phyloP scores from a whole-genome alignment of 2,888 invertebrate genomes.

The Colletes collaris region DNA sequence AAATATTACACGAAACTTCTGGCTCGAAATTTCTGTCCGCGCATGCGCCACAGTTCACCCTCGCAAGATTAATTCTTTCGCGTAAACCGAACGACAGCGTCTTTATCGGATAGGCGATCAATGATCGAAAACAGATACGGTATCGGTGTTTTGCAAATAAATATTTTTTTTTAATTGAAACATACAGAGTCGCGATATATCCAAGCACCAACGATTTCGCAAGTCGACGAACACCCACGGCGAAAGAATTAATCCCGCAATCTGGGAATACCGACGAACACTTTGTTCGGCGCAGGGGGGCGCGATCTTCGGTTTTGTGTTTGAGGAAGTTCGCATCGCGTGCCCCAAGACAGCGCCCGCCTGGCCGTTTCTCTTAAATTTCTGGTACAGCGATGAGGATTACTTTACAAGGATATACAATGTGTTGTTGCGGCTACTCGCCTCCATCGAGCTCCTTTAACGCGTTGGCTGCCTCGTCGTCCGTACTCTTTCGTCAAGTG shows the following conservation, averaged over 20 bases:
- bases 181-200: too few species aligned
- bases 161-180: background rate
- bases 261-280: constrained; percentile 27
- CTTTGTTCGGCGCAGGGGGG: background rate
- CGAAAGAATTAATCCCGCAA: constrained; percentile 33
- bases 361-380: background rate
- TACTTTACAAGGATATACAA: constrained; percentile 58
- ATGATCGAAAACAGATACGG: background rate
- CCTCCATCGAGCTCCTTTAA: constrained; percentile 23
- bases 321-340: background rate
- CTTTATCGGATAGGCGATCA: too few species aligned
- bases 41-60: constrained; percentile 11
- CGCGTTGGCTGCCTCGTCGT: background rate
- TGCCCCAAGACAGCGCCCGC: background rate
- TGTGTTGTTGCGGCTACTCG: constrained; percentile 30
- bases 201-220: constrained; percentile 6
- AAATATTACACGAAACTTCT: too few species aligned
- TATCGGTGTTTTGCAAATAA: background rate
- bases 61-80: constrained; percentile 33
- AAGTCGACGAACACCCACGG: background rate
- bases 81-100: background rate
- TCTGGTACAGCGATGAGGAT: constrained; percentile 27
- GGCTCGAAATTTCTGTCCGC: background rate
- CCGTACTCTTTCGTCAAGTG: too few species aligned
- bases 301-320: background rate